Percentiles rank a stretch among this genome's conserved stretches.
phyloP scores from a whole-genome alignment of 2,113 vertebrate genomes.

The Sminthopsis crassicaudata region DNA sequence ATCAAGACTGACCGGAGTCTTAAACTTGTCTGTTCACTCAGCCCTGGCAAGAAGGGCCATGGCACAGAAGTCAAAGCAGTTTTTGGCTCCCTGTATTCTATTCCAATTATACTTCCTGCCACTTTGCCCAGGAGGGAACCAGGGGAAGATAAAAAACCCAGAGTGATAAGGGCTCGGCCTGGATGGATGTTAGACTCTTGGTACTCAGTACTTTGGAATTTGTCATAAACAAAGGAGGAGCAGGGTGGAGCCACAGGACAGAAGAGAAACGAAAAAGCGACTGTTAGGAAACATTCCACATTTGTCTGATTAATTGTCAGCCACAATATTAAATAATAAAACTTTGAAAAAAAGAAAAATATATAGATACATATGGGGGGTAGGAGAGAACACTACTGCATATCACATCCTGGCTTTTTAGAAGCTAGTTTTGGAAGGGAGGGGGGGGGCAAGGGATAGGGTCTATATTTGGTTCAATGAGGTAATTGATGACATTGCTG shows the following conservation, averaged over 20 bases:
- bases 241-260: neutral
- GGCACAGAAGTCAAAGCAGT: neutral
- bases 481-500: neutral
- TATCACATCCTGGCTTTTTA: neutral
- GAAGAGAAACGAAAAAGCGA: neutral
- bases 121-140: neutral
- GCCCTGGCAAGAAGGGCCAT: neutral
- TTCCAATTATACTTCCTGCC: neutral
- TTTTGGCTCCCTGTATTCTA: neutral
- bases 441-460: fast-evolving
- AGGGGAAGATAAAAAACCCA: neutral
- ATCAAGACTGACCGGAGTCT: neutral
- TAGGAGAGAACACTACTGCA: neutral
- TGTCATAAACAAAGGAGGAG: neutral
- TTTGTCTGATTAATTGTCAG: neutral
- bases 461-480: neutral
- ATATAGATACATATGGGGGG: neutral
- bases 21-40: neutral
- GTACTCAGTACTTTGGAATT: neutral
- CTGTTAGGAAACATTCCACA: neutral
- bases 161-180: neutral
- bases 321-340: neutral
- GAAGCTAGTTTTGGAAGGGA: neutral
- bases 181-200: neutral
- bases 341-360: neutral